Conservation (phyloP, 2,888 invertebrate genomes). For the Pantelozetes paolii region DNA sequence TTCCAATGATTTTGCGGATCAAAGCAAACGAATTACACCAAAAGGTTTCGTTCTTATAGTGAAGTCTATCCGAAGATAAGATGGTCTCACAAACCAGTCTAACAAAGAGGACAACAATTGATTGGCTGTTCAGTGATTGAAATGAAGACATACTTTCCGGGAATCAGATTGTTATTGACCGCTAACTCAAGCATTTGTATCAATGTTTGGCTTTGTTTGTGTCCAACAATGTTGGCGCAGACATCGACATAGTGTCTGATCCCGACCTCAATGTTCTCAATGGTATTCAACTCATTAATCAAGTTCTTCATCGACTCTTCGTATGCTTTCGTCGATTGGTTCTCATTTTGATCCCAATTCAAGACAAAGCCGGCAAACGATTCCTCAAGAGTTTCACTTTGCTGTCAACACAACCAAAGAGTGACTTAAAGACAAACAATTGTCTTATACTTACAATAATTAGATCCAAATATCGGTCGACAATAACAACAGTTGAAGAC, state of each 20-base stretch:
- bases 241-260: conserved; percentile 69
- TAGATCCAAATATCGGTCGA: conserved; percentile 35
- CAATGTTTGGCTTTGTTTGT: conserved; percentile 69
- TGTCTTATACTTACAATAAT: conserved; percentile 26
- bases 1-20: conserved; percentile 76
- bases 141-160: conserved; percentile 64
- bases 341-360: conserved; percentile 67
- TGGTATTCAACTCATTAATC: conserved; percentile 53
- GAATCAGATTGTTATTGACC: conserved; percentile 67
- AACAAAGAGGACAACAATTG: neutral
- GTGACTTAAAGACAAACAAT: neutral
- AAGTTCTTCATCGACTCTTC: conserved; percentile 65
- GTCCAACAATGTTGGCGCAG: conserved; percentile 68
- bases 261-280: conserved; percentile 69
- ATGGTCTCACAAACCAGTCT: conserved; percentile 83
- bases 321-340: conserved; percentile 64
- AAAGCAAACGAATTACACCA: conserved; percentile 85
- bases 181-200: conserved; percentile 70
- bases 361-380: conserved; percentile 83
- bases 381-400: conserved; percentile 61
- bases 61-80: conserved; percentile 74
- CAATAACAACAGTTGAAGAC: neutral
- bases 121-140: too few species aligned
- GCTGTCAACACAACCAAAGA: conserved; percentile 48
- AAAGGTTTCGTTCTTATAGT: conserved; percentile 72